phyloP scores from a whole-genome alignment of 2,113 vertebrate species.

The Tragelaphus imberbis region DNA sequence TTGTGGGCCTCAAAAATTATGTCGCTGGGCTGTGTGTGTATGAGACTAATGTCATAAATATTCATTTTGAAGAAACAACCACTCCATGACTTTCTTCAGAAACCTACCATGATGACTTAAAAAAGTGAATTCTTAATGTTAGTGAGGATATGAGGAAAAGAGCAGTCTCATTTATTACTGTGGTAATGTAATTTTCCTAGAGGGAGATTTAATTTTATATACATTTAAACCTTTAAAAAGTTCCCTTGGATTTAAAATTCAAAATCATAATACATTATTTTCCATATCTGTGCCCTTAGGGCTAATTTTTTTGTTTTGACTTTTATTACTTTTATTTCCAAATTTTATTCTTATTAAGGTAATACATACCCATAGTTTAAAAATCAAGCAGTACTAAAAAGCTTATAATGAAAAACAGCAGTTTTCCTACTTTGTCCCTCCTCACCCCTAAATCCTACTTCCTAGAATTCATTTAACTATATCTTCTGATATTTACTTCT shows the following conservation, averaged over 20 bases:
- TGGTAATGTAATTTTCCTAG: slow-evolving; percentile 39
- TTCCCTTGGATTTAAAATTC: slow-evolving; percentile 31
- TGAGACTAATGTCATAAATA: background rate
- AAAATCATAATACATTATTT: slow-evolving; percentile 35
- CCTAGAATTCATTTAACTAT: background rate
- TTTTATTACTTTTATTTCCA: slow-evolving; percentile 43
- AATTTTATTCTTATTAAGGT: slow-evolving; percentile 39
- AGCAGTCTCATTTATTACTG: background rate
- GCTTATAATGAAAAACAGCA: background rate
- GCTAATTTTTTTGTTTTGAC: slow-evolving; percentile 43
- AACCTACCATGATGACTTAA: background rate
- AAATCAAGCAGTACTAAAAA: background rate
- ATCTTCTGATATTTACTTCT: slow-evolving; percentile 1
- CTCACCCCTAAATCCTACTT: background rate
- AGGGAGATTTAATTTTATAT: slow-evolving; percentile 16
- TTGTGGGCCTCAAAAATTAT: background rate
- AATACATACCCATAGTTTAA: background rate
- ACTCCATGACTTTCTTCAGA: background rate
- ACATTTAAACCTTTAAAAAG: slow-evolving; percentile 4
- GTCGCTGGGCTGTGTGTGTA: background rate
- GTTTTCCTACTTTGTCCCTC: background rate
- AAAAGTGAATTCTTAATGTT: slow-evolving; percentile 5
- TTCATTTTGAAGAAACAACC: background rate
- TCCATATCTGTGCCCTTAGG: background rate
- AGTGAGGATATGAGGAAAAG: background rate